Evolutionary conservation across 2,888 invertebrate species (phyloP), one percentile per base, ranked within the genome.

Genomic region (Lumbricus terrestris): DNA sequence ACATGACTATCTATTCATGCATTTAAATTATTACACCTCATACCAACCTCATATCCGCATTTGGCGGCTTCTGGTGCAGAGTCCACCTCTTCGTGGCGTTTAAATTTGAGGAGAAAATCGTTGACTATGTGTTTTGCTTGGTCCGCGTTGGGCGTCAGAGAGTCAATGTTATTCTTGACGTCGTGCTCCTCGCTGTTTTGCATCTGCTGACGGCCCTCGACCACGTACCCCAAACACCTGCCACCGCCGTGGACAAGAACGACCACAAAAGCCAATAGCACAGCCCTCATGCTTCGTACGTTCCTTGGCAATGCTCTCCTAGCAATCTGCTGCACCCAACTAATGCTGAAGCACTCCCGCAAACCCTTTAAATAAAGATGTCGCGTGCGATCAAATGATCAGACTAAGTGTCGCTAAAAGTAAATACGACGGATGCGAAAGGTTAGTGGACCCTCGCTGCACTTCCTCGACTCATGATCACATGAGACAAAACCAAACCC

Each of bases 71-170:
- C 11, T 8, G 29, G 69, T 69, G 69, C 29, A 69, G 69, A 0
- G 69, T 69, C n/a, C n/a, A 69, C n/a, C 29, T 69, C n/a, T 69
- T 69, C n/a, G 69, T 69, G 29, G 13, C n/a, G 69, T n/a, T 69
- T 69, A 69, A 69, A n/a, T n/a, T 69, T 69, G 29, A n/a, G 11
- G 69, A 69, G 69, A 11, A 69, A 69, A 69, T 69, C 69, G 69
- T 69, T n/a, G 69, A 69, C 88, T n/a, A 88, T 88, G 29, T 88
- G 37, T 23, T 88, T 88, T 34, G 88, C 88, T 38, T 88, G 6
- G 38, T 88, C 88, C 20, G 88, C 35, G 38, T 88, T 35, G 20
- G 88, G 88, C 23, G 88, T 88, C 88, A 88, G 88, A 33, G 88
- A 88, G 8, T 38, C 88, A 35, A 23, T 35, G 29, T 88, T 35